phyloP scores from a whole-genome alignment of 2,113 vertebrate species.

The Rhinopithecus roxellana region DNA sequence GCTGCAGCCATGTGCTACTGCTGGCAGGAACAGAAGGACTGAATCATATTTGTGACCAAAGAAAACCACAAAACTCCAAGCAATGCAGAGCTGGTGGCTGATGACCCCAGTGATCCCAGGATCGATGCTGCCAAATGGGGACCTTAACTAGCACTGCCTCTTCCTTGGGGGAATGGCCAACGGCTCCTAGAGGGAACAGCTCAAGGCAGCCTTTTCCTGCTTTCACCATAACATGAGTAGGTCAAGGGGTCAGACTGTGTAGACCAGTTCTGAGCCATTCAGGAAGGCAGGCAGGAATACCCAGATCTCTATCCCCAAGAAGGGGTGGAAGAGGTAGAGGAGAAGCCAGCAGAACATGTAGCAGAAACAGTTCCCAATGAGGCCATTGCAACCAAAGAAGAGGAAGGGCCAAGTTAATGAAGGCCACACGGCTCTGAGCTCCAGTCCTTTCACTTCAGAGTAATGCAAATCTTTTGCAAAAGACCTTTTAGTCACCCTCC shows the following conservation, averaged over 20 bases:
- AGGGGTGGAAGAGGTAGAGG: constrained; percentile 86
- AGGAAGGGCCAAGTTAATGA: too few relatives aligned
- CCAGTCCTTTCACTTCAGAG: background rate
- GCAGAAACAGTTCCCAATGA: constrained; percentile 48
- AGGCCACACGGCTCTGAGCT: too few relatives aligned
- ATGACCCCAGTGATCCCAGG: constrained; percentile 71
- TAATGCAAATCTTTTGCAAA: constrained; percentile 65
- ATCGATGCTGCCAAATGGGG: constrained; percentile 94
- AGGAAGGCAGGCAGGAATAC: constrained; percentile 97
- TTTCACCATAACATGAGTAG: constrained; percentile 97
- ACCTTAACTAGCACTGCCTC: constrained; percentile 99
- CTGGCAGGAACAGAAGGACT: too few relatives aligned
- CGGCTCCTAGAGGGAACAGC: constrained; percentile 95
- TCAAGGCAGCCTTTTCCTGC: constrained; percentile 98
- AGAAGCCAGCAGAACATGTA: constrained; percentile 43
- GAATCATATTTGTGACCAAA: too few relatives aligned
- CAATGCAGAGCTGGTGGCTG: too few relatives aligned
- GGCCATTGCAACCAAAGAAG: constrained; percentile 47
- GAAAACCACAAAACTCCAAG: too few relatives aligned
- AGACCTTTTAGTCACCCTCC: constrained; percentile 55
- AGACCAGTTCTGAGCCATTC: constrained; percentile 94
- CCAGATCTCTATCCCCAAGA: constrained; percentile 97
- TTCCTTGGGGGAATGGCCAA: constrained; percentile 98
- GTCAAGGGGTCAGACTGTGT: constrained; percentile 97
- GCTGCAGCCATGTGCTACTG: too few relatives aligned